phyloP scores from a whole-genome alignment of 2,888 invertebrate species.

The Arctia plantaginis region DNA sequence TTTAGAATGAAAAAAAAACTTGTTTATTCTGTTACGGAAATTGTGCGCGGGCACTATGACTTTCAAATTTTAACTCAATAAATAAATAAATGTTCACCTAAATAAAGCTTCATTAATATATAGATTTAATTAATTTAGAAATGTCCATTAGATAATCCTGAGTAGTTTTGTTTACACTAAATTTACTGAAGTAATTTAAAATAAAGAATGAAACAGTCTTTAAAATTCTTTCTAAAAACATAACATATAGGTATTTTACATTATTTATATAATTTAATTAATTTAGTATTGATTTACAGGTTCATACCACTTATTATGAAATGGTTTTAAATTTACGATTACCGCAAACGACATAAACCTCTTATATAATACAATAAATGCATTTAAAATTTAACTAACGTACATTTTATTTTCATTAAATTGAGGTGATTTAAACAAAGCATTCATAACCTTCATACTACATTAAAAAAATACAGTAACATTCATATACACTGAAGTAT shows the following conservation, averaged over 20 bases:
- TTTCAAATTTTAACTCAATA: too few relatives aligned
- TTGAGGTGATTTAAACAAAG: neutral
- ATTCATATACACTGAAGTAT: constrained; percentile 56
- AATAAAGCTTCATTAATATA: neutral
- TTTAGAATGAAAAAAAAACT: too few relatives aligned
- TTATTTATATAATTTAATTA: neutral
- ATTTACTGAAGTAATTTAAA: neutral
- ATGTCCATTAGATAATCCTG: neutral
- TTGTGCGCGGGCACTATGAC: too few relatives aligned
- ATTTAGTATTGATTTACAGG: neutral
- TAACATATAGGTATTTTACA: neutral
- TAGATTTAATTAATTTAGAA: neutral
- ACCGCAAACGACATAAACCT: neutral
- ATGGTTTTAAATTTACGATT: neutral
- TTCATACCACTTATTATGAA: neutral
- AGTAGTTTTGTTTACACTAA: neutral
- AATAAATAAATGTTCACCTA: neutral
- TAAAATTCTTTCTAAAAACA: neutral
- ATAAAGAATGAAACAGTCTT: neutral
- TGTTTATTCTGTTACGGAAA: too few relatives aligned
- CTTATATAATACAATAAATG: neutral
- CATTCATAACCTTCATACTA: constrained; percentile 1
- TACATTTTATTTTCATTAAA: neutral
- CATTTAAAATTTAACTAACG: neutral
- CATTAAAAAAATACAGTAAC: constrained; percentile 41